phyloP scores from a whole-genome alignment of 2,113 vertebrate genomes.

The Ophiodon elongatus region DNA sequence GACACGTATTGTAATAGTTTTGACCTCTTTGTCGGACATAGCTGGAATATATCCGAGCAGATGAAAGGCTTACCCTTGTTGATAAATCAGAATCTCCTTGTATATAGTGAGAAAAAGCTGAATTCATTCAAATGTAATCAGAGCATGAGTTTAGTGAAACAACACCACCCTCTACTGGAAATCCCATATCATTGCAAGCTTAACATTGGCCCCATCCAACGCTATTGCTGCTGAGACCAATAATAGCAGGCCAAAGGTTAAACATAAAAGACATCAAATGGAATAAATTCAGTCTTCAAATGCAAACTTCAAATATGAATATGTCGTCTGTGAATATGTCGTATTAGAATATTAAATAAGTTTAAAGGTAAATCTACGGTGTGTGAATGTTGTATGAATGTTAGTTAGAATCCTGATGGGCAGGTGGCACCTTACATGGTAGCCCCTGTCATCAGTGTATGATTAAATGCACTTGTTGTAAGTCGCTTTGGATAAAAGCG shows the following conservation, averaged over 20 bases:
- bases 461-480: too few relatives aligned
- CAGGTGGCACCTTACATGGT: too few relatives aligned
- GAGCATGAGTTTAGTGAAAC: not conserved
- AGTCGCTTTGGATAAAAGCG: too few relatives aligned
- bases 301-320: not conserved
- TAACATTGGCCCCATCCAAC: not conserved
- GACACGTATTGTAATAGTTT: not conserved
- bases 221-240: not conserved
- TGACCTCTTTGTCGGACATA: not conserved
- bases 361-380: not conserved
- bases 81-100: not conserved
- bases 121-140: not conserved
- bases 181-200: not conserved
- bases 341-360: not conserved
- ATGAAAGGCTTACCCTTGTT: slow-evolving; percentile 7
- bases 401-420: too few relatives aligned
- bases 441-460: too few relatives aligned
- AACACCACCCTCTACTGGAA: slow-evolving; percentile 58
- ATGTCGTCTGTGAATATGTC: accelerated
- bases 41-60: not conserved
- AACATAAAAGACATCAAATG: not conserved
- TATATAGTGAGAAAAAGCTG: not conserved
- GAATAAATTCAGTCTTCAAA: not conserved
- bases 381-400: too few relatives aligned
- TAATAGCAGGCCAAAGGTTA: not conserved